Conservation (phyloP, 30 jellyfish, hydroid and myxozoan genomes). For the Nemopilema nomurai region DNA sequence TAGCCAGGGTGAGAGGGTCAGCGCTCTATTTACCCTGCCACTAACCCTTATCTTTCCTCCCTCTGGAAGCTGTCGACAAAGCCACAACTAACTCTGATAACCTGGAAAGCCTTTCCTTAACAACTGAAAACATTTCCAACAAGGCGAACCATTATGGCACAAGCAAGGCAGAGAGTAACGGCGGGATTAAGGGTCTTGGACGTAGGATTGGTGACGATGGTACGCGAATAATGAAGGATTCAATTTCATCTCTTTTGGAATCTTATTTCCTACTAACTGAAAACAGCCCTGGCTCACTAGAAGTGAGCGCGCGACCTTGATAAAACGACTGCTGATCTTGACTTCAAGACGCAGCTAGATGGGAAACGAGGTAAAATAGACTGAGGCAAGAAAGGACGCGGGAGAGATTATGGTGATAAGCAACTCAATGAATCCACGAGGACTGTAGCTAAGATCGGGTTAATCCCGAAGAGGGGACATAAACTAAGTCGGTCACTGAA, state of each 20-base stretch:
- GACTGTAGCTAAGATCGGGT: neutral
- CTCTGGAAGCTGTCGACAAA: constrained; percentile 39
- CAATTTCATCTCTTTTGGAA: constrained; percentile 75
- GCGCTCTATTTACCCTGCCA: neutral
- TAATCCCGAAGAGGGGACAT: neutral
- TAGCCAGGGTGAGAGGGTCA: constrained; percentile 9
- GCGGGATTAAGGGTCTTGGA: constrained; percentile 2
- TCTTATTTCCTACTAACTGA: constrained; percentile 53
- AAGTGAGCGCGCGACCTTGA: constrained; percentile 67
- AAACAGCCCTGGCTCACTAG: constrained; percentile 28
- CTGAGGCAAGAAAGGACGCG: neutral
- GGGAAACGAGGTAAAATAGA: neutral
- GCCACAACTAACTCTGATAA: constrained; percentile 30
- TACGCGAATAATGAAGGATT: constrained; percentile 59
- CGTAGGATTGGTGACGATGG: constrained; percentile 45
- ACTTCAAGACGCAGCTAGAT: neutral
- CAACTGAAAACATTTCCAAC: constrained; percentile 35
- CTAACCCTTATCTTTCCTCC: constrained; percentile 57
- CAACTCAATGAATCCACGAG: neutral
- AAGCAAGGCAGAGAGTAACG: constrained; percentile 14
- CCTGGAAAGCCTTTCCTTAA: constrained; percentile 38
- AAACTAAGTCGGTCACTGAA: no score
- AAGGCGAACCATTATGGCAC: constrained; percentile 11
- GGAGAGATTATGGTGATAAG: neutral
- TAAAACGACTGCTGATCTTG: neutral